These are phyloP conservation scores for Neotoma lepida DNA, from an alignment of 2,113 vertebrate genomes.

Conservation along the genomic window DNA sequence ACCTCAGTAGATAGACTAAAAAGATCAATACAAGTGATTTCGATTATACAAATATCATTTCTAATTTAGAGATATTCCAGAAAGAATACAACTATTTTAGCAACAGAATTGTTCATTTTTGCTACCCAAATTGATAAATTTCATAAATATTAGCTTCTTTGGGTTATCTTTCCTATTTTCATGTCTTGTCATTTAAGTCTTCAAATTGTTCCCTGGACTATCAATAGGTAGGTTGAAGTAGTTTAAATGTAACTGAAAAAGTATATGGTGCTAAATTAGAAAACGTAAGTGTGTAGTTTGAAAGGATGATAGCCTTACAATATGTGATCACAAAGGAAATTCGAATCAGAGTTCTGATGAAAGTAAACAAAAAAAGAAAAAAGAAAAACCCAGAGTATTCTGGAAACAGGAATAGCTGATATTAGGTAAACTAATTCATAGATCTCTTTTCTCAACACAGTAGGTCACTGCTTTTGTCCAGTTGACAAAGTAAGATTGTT, in stretches of 20 bases:
- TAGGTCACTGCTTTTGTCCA: conserved; percentile 57
- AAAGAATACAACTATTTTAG: not conserved
- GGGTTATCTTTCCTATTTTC: conserved; percentile 7
- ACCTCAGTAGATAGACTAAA: not conserved
- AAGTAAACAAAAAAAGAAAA: not conserved
- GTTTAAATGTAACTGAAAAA: conserved; percentile 36
- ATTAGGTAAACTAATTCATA: conserved; percentile 40
- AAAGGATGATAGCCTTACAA: not conserved
- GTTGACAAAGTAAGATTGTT: conserved; percentile 45
- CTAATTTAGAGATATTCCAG: not conserved
- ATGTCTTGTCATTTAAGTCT: not conserved
- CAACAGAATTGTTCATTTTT: not conserved
- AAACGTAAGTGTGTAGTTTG: not conserved
- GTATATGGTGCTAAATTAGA: not conserved
- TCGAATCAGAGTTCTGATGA: not conserved
- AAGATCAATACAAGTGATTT: not conserved
- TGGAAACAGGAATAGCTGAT: conserved; percentile 13
- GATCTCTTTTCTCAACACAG: conserved; percentile 1
- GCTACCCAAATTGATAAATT: not conserved
- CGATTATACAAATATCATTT: not conserved
- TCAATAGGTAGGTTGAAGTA: not conserved
- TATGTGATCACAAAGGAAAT: conserved; percentile 19
- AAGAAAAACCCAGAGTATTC: not conserved
- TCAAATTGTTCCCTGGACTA: not conserved
- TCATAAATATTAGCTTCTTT: not conserved